Percentiles rank a stretch among this genome's conserved stretches.
These are phyloP conservation scores for Tyrophagus putrescentiae DNA, from an alignment of 1,140 invertebrate genomes.

Conservation along the genomic window DNA sequence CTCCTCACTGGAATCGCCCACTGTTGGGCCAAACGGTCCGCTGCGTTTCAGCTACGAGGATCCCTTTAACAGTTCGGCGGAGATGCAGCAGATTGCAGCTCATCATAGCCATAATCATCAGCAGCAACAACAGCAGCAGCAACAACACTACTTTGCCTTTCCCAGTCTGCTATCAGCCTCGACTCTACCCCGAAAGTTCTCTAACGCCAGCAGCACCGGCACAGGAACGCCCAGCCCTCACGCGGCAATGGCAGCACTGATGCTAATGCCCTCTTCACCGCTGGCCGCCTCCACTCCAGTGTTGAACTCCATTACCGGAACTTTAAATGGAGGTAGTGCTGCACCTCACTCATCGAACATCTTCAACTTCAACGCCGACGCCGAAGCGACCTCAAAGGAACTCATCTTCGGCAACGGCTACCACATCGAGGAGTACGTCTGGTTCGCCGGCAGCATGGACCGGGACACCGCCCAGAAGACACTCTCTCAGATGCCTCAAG, in stretches of 20 bases:
- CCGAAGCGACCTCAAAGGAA: background rate
- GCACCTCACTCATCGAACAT: too few species aligned
- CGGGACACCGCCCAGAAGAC: slow-evolving; percentile 59
- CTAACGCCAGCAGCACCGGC: background rate
- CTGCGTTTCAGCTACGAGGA: slow-evolving; percentile 1
- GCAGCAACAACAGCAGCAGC: slow-evolving; percentile 1
- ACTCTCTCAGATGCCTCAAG: slow-evolving; percentile 59
- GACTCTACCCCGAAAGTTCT: too few species aligned
- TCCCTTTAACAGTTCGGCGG: background rate
- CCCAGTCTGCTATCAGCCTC: background rate
- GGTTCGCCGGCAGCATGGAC: slow-evolving; percentile 31
- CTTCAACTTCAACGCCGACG: background rate
- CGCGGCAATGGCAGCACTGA: too few species aligned
- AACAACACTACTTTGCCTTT: background rate
- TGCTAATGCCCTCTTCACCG: slow-evolving; percentile 11
- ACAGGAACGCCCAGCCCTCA: too few species aligned
- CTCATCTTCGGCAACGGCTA: background rate
- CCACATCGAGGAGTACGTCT: slow-evolving; percentile 33
- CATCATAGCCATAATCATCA: too few species aligned
- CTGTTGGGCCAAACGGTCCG: background rate
- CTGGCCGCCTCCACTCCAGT: slow-evolving; percentile 5
- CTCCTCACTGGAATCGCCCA: slow-evolving; percentile 6
- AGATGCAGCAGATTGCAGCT: background rate
- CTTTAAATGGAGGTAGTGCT: too few species aligned
- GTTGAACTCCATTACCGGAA: background rate